Evolutionary conservation across 2,888 invertebrate genomes (phyloP), one percentile per base, ranked within the genome.

Genomic region (Agrotis exclamationis): DNA sequence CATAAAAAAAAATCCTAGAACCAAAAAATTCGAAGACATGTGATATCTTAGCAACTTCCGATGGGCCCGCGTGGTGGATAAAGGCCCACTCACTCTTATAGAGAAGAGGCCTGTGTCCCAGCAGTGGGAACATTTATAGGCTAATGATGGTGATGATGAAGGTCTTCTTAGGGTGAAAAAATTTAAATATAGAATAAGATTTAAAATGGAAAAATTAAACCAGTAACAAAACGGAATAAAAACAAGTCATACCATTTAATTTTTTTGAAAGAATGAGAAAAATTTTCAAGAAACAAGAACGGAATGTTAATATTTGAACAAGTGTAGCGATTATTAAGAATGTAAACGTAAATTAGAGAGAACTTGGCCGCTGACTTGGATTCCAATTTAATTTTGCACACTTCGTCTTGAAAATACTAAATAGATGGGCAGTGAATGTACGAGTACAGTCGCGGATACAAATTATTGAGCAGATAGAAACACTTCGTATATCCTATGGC

Each of bases 361-460:
- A 80, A 51, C 80, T 83, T 85, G 82, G 78, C 58, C 92, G 90
- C 93, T 93, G 92, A 92, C 91, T 91, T 74, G 79, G 86, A 90
- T 85, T 90, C 84, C 89, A 90, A 91, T 92, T 92, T 90, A 90
- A 92, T 92, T 92, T 89, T 87, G 90, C 88, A 88, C 88, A 90
- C 88, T 90, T 90, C 90, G 89, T 87, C 89, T 86, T 83, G 78
- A 79, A 91, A 89, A 92, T 92, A 90, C 86, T 86, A 89, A 92
- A 88, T 87, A 87, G 86, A 88, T 80, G 70, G 24, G 14, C 48
- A 13, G 22, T 79, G n/a, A 22, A 51, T 74, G 72, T 62, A n/a
- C n/a, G n/a, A n/a, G n/a, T n/a, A 69, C 65, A 74, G 44, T 18
- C 5, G 47, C 13, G 13, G 20, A 9, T 14, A 22, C 14, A 59